Evolutionary conservation across 2,888 invertebrate species (phyloP), one percentile per base, ranked within the genome.

Genomic region (Tiliacea citrago): DNA sequence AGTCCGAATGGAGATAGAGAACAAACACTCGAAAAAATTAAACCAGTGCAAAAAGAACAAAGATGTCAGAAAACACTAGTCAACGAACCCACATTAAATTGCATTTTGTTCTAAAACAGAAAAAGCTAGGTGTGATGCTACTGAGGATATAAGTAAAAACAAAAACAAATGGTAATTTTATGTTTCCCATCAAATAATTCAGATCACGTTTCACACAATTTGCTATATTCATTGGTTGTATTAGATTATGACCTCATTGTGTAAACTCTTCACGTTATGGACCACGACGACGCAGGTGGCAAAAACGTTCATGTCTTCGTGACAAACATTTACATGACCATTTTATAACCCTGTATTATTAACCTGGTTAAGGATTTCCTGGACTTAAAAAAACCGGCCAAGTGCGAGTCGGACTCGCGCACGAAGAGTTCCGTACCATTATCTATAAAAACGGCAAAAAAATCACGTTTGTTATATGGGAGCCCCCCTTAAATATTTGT

Each of bases 221-320:
- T 57, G 24, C 35, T 58, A 24, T 47, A 80, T 75, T 51, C 42
- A 24, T 51, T 5, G 57, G 53, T 53, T 51, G 18, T 70, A 21
- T 73, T 42, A 35, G 63, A 21, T 79, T 82, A 73, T 72, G 70
- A 68, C 57, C 55, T 75, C 69, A 76, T 88, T 84, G 68, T 68
- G 35, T 60, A 89, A 78, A 73, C 83, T 79, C 61, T 70, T 73
- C 90, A 86, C 87, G 88, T 81, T 69, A 67, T 62, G 57, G 69
- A 79, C 69, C 61, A 73, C 77, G 75, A 79, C 83, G 69, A 80
- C 75, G 80, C 75, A 57, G 79, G 80, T 75, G 81, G 83, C 79
- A 80, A 75, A 81, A 77, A 47, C 60, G 73, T 78, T 73, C 24
- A 71, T 65, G 35, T 60, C 72, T 73, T 80, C 82, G 77, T 82